phyloP scores from a whole-genome alignment of 2,888 invertebrate species.

The Troilus luridus region DNA sequence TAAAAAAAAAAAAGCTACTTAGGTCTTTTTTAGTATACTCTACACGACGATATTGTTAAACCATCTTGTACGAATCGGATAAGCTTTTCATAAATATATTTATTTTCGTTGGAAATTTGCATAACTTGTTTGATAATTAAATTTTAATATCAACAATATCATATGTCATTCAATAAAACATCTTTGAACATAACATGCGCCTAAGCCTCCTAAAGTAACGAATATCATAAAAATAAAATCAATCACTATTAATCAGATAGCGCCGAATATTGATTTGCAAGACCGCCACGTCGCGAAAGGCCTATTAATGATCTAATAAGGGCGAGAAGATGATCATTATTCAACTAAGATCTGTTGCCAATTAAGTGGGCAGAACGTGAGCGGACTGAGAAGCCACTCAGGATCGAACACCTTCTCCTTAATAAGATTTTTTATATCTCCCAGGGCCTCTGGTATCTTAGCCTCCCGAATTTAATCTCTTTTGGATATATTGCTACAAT shows the following conservation, averaged over 20 bases:
- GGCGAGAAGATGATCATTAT: neutral
- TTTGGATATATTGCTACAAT: neutral
- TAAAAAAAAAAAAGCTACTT: too few relatives aligned
- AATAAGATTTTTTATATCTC: neutral
- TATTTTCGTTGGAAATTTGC: too few relatives aligned
- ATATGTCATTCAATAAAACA: too few relatives aligned
- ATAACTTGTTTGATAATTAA: too few relatives aligned
- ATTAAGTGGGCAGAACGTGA: slow-evolving; percentile 7
- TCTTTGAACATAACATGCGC: too few relatives aligned
- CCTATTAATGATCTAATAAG: neutral
- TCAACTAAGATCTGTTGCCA: neutral
- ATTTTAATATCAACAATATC: too few relatives aligned
- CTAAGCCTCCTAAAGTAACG: too few relatives aligned
- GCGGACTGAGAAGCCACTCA: neutral
- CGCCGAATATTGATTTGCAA: neutral
- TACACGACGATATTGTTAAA: too few relatives aligned
- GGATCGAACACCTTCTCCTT: neutral
- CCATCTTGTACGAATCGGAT: too few relatives aligned
- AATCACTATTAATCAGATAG: neutral
- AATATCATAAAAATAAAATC: neutral
- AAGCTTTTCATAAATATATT: too few relatives aligned
- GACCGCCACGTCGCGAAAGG: neutral
- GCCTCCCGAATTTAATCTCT: neutral
- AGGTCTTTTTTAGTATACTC: too few relatives aligned
- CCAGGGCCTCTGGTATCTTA: neutral